Percentiles rank a stretch among this genome's conserved stretches.
These are phyloP conservation scores for Trinectes maculatus DNA, from an alignment of 2,113 vertebrate species.

Conservation along the genomic window DNA sequence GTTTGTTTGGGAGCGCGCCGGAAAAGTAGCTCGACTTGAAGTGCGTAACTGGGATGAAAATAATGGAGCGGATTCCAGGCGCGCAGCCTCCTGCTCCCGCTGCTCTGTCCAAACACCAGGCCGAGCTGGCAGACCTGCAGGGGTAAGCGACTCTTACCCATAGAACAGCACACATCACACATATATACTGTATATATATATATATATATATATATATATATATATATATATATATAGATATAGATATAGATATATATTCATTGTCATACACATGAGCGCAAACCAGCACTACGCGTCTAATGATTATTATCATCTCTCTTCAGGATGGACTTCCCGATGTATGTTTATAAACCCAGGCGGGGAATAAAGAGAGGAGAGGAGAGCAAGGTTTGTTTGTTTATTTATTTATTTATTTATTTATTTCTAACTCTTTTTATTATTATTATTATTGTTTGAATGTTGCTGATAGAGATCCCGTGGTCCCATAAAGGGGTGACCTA, in stretches of 20 bases:
- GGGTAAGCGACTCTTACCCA: constrained; percentile 86
- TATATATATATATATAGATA: no score
- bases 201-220: no score
- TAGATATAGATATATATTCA: not conserved
- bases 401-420: constrained; percentile 57
- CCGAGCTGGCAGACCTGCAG: constrained; percentile 85
- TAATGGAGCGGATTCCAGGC: constrained; percentile 90
- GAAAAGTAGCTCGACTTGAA: constrained; percentile 28
- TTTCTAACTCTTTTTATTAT: not conserved
- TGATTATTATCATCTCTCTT: constrained; percentile 21
- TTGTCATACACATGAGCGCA: not conserved
- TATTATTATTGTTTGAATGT: not conserved
- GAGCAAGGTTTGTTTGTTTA: constrained; percentile 86
- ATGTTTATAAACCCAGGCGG: constrained; percentile 91
- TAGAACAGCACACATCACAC: no score
- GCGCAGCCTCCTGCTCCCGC: constrained; percentile 85
- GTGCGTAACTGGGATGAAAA: constrained; percentile 38
- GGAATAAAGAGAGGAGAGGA: constrained; percentile 93
- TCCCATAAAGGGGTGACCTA: constrained; percentile 64
- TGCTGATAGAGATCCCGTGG: constrained; percentile 18
- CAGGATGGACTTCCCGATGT: constrained; percentile 96
- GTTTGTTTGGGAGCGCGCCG: constrained; percentile 28
- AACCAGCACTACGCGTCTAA: not conserved
- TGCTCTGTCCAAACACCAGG: constrained; percentile 85
- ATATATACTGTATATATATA: no score